These are phyloP conservation scores for Bubo bubo DNA, from an alignment of 2,113 vertebrate genomes.

Conservation along the genomic window DNA sequence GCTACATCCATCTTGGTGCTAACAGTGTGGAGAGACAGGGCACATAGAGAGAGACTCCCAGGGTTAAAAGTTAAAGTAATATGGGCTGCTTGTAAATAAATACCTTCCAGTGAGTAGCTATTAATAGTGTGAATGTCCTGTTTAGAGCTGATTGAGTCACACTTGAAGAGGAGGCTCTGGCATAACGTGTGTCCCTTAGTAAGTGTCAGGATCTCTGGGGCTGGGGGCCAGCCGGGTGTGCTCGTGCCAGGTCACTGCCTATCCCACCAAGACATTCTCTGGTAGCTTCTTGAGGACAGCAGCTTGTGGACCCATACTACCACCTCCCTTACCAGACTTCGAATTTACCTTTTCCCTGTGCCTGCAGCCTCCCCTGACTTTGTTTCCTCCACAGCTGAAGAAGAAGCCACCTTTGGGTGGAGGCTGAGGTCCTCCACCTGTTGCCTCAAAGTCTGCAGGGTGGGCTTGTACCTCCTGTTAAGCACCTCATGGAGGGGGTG, in stretches of 20 bases:
- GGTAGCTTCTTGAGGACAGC: background rate
- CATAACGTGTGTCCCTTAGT: background rate
- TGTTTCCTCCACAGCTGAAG: background rate
- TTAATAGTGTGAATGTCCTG: background rate
- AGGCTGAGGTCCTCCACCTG: background rate
- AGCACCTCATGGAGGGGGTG: no score
- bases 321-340: background rate
- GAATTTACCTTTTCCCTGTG: fast-evolving
- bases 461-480: background rate
- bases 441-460: background rate
- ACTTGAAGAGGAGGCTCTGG: background rate
- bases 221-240: fast-evolving
- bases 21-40: background rate
- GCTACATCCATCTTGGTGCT: no score
- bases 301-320: background rate
- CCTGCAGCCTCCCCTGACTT: fast-evolving
- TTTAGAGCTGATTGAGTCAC: background rate
- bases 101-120: background rate
- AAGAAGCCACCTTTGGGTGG: background rate
- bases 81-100: background rate
- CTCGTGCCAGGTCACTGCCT: background rate
- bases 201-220: background rate
- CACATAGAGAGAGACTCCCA: background rate
- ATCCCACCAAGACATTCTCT: background rate
- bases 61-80: background rate